Evolutionary conservation across 1,140 invertebrate species (phyloP), one percentile per base, ranked within the genome.

Genomic region (Saccostrea echinata): DNA sequence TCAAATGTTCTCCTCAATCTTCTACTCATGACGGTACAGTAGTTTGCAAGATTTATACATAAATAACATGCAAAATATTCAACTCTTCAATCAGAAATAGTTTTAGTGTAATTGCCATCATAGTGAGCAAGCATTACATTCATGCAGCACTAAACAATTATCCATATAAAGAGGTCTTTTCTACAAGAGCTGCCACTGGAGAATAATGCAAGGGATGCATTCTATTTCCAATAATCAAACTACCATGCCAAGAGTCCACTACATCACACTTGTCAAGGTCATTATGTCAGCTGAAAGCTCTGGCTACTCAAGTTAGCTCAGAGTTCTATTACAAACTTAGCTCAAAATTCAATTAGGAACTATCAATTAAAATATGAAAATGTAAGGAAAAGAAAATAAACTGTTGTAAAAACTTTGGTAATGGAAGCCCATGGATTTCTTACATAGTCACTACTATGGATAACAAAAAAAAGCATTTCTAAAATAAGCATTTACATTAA

Each of bases 251-350:
- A 76, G 30, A 33, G 13, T 30, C 24, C 27, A 76, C 68, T 30
- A 76, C 68, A 76, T 76, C 68, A 76, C 68, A 76, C 68, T 76
- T 76, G 68, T 76, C 68, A 76, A 76, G 68, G 27, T 76, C 30
- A 76, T 76, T 76, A 76, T 76, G 68, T 76, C 27, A 76, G 68
- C 68, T 76, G 68, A 76, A 76, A 30, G 27, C 16, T 16, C 13
- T 33, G 30, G 27, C 68, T 76, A 76, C 8, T 27, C 12, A 18
- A 57, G 4, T 18, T 61, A 61, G 13, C 27, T 11, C 13, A 30
- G 68, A 76, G 21, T 64, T 64, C 21, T 9, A 64, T 21, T 18
- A 3, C 16, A n/a, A n/a, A 21, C 24, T 21, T 64, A 18, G 18
- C 18, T 64, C 21, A n/a, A 21, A n/a, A 64, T 43, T 43, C 11